These are phyloP conservation scores for Drosophila picticornis DNA, from an alignment of 2,888 invertebrate species.

Conservation along the genomic window DNA sequence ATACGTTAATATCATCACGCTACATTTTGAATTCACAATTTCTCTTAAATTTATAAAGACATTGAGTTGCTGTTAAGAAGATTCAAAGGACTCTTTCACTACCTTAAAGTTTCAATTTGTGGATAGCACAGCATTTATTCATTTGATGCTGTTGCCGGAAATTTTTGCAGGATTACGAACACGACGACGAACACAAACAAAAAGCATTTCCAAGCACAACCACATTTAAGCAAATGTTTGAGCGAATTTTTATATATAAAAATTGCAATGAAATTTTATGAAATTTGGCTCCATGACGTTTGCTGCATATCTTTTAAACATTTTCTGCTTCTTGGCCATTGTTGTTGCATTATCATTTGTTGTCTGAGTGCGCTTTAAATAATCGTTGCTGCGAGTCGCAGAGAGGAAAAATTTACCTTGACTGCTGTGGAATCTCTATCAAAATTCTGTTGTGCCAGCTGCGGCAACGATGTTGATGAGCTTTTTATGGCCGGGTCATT, in stretches of 20 bases:
- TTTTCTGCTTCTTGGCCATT: constrained; percentile 46
- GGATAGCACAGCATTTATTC: constrained; percentile 9
- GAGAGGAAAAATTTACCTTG: constrained; percentile 42
- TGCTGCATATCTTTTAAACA: constrained; percentile 58
- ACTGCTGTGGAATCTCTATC: constrained; percentile 74
- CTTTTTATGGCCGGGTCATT: constrained; percentile 77
- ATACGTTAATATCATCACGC: neutral
- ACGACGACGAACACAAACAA: constrained; percentile 25
- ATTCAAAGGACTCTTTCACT: neutral
- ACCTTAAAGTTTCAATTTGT: neutral
- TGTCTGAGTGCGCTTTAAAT: constrained; percentile 77
- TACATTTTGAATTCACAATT: neutral
- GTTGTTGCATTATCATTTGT: constrained; percentile 72
- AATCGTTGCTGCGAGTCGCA: constrained; percentile 61
- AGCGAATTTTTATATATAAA: constrained; percentile 16
- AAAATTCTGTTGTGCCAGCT: constrained; percentile 66
- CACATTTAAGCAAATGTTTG: constrained; percentile 22
- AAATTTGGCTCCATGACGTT: constrained; percentile 68
- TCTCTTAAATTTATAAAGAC: neutral
- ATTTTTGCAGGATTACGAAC: constrained; percentile 23
- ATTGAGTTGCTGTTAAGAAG: neutral
- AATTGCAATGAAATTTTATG: constrained; percentile 62
- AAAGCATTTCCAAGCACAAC: constrained; percentile 24
- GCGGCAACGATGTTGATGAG: constrained; percentile 72
- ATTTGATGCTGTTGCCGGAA: constrained; percentile 19